Base-by-base conservation (phyloP, 92 coral and sea anemone genomes). In the Zoanthus sociatus region DNA sequence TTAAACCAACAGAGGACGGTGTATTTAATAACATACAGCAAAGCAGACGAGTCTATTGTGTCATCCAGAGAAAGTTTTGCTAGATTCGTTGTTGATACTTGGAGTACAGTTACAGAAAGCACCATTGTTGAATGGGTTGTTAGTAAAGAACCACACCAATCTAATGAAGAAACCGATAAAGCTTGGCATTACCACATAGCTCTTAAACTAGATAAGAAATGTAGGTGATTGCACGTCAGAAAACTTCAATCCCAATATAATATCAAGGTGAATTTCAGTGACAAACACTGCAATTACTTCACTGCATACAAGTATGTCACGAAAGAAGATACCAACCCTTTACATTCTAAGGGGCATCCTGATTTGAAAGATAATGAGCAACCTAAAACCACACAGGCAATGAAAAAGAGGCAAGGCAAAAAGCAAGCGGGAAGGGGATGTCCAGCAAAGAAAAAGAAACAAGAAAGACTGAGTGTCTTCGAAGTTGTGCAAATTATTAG, bases 401-500 rank as follows among this genome's bases (percentile, higher is more conserved):
- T n/a, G 13, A 56, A 16, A 56, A 56, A 56, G 13, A 13, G 64
- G 15, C 64, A 56, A 9, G 15, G 13, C 9, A 56, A 45, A 6
- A 48, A 2, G 58, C 51, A 20, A 60, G 76, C 21, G 17, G 75
- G 42, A 76, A 60, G 55, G 61, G 58, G 26, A 26, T 26, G 26
- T 26, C 26, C 26, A 26, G 26, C 26, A 26, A 26, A 26, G 26
- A 26, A 26, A 26, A 26, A 26, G 26, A 26, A 26, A 26, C 26
- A 26, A 26, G 26, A 26, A 26, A 26, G 26, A 26, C 26, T 26
- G 26, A 26, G 32, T 66, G 20, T 18, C 71, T 73, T 44, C 15
- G 92, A 90, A 31, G 90, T 90, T 17, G 78, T 75, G 7, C 82
- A 87, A 30, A 45, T 86, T 9, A 90, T 90, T 26, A 86, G 78